Evolutionary conservation across 2,797 vertebrate species (phyloP), one percentile per base, ranked within the genome.

Genomic region (Xenopus petersii): DNA sequence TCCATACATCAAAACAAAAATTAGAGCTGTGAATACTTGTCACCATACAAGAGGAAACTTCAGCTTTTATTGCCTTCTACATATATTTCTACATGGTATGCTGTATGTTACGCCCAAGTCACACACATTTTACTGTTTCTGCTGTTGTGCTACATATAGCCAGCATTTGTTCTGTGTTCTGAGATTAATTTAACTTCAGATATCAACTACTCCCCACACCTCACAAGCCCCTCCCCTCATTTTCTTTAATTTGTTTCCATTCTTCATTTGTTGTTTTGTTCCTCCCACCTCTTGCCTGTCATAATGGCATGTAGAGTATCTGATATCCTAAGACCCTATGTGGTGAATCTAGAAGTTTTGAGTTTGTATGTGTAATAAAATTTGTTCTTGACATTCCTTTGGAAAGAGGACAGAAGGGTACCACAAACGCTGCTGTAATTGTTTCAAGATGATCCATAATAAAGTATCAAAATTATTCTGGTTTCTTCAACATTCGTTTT

Each of bases 311-410:
- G 89, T 91, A 87, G 87, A 87, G 83, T 84, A 85, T 85, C 72
- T 83, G 88, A 70, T 75, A 83, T 85, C 84, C 73, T 81, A 84
- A 92, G 87, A 92, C 92, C 89, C 89, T 89, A 89, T 93, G 91
- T 90, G 81, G 88, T 93, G 94, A 93, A 91, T 93, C 91, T 92
- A 92, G 92, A 88, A 79, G 88, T 89, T 86, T 82, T 87, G 87
- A 87, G 90, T 85, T 84, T 92, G 89, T 95, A 92, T 90, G 93
- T 94, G 92, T 93, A 93, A 88, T 84, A 86, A 15, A 64, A 87
- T 91, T 91, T 91, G 88, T 90, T 86, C 87, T 92, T 80, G 81
- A 93, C 91, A 92, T 94, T 95, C 93, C 93, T 90, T 86, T 88
- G 84, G 65, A 64, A 86, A 79, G 71, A 77, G 71, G 71, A 56